Evolutionary conservation across 2,888 invertebrate species (phyloP).

Genomic region (Germaria angustata): DNA sequence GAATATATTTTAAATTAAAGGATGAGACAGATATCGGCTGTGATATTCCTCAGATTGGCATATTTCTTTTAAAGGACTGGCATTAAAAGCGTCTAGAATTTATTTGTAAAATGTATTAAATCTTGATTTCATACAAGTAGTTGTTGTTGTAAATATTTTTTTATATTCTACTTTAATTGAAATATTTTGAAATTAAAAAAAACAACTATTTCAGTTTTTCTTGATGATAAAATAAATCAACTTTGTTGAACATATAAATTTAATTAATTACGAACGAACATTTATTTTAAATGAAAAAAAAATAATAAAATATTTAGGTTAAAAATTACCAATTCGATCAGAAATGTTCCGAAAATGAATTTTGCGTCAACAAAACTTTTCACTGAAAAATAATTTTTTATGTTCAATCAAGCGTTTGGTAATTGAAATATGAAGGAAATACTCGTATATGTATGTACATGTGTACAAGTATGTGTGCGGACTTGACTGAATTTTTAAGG

Average conservation of each 20-base stretch:
- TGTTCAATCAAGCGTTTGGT: constrained; percentile 58
- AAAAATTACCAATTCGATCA: constrained; percentile 17
- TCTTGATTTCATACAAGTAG: background rate
- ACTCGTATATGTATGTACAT: background rate
- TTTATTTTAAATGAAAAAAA: constrained; percentile 21
- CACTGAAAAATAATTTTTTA: constrained; percentile 43
- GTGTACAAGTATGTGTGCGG: background rate
- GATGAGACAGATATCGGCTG: too few species aligned
- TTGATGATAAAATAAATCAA: constrained; percentile 34
- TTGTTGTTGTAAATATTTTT: background rate
- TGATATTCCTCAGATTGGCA: too few species aligned
- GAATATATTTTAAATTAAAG: too few species aligned
- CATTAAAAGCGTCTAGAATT: too few species aligned
- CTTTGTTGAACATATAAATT: constrained; percentile 35
- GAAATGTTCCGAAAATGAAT: background rate
- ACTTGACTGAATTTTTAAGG: constrained; percentile 4
- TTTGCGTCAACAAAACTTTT: constrained; percentile 44
- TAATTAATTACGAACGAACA: constrained; percentile 39
- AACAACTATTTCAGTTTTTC: background rate
- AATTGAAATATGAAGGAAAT: constrained; percentile 17
- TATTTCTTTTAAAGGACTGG: too few species aligned
- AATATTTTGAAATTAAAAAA: background rate
- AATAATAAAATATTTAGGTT: background rate
- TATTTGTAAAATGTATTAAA: too few species aligned
- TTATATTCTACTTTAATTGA: background rate